These are phyloP conservation scores for Odontothrips loti DNA, from an alignment of 2,888 invertebrate species.

Conservation along the genomic window DNA sequence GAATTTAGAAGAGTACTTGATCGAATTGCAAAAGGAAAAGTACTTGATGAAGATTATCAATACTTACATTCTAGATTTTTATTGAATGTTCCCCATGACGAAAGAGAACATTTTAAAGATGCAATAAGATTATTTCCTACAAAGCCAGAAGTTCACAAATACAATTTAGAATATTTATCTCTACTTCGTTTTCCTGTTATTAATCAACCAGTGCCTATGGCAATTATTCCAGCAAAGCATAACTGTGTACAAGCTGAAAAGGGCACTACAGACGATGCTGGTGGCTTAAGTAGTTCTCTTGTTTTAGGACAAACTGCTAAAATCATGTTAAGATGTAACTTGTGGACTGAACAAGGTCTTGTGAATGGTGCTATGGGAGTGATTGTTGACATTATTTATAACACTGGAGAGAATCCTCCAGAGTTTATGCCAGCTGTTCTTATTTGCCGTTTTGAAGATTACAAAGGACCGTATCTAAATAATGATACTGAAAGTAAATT, in stretches of 20 bases:
- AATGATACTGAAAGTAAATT: neutral
- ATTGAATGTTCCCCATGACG: neutral
- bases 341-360: neutral
- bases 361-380: neutral
- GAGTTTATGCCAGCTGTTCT: neutral
- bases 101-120: neutral
- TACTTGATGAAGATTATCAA: neutral
- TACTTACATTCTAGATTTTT: neutral
- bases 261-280: neutral
- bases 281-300: neutral
- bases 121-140: neutral
- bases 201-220: neutral
- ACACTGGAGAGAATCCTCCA: neutral
- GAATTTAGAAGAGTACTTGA: neutral
- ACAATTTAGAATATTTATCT: too few species aligned
- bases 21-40: neutral
- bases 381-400: neutral
- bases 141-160: neutral
- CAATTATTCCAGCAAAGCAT: neutral
- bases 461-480: neutral
- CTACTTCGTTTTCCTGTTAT: neutral
- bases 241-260: neutral
- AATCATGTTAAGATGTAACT: neutral
- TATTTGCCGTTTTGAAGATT: neutral
- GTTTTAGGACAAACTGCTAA: neutral